phyloP scores from a whole-genome alignment of 2,113 vertebrate genomes.

The Thamnaconus septentrionalis region DNA sequence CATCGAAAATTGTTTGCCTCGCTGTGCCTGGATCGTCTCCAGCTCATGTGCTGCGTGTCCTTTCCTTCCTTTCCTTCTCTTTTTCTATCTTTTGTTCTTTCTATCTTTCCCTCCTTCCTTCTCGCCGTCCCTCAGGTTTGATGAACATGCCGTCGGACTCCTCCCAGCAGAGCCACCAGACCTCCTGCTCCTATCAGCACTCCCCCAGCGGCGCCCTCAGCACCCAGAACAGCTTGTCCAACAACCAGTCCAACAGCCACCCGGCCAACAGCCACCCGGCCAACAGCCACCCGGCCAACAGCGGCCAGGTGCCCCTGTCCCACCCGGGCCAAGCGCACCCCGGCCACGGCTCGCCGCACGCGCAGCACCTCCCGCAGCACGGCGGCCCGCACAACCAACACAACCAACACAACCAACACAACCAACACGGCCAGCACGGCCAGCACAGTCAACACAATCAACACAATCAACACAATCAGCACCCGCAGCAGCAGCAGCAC shows the following conservation, averaged over 20 bases:
- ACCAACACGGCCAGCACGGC: conserved; percentile 71
- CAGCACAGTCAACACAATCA: conserved; percentile 62
- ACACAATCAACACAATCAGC: conserved; percentile 51
- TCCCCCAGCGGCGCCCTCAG: conserved; percentile 85
- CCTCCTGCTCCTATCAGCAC: conserved; percentile 92
- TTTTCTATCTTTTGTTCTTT: too few relatives aligned
- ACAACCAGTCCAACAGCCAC: conserved; percentile 80
- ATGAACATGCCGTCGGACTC: conserved; percentile 86
- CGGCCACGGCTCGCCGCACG: conserved; percentile 75
- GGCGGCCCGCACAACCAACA: conserved; percentile 62
- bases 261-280: conserved; percentile 77
- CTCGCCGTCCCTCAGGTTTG: conserved; percentile 72
- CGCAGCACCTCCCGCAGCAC: conserved; percentile 76
- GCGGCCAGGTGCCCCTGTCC: conserved; percentile 83
- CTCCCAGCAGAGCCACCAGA: conserved; percentile 84
- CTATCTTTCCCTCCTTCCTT: too few relatives aligned
- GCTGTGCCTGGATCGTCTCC: neutral
- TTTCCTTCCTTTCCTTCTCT: too few relatives aligned
- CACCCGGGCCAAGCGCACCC: conserved; percentile 80
- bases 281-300: conserved; percentile 80
- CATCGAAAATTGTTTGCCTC: neutral
- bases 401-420: conserved; percentile 65
- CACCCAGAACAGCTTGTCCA: conserved; percentile 76
- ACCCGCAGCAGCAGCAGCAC: conserved; percentile 45
- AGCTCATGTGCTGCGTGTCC: conserved; percentile 23